Percentiles rank a stretch among this genome's conserved stretches.
These are phyloP conservation scores for Nipponacmea schrenckii DNA, from an alignment of 2,888 invertebrate species.

Conservation along the genomic window DNA sequence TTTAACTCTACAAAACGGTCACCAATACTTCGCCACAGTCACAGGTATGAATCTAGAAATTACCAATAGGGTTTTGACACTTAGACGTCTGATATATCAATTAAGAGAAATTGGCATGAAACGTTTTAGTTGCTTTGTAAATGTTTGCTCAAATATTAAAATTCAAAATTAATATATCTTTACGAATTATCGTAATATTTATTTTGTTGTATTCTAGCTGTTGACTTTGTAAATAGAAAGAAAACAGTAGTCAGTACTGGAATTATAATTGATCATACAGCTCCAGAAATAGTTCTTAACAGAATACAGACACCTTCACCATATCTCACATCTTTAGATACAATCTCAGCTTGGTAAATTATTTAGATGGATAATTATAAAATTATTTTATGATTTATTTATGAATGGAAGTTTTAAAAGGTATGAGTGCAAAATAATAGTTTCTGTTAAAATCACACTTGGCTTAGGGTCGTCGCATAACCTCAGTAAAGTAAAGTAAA, in stretches of 20 bases:
- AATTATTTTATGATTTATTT: too few species aligned
- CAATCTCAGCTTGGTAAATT: background rate
- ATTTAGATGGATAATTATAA: too few species aligned
- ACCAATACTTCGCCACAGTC: background rate
- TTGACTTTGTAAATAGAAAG: conserved; percentile 16
- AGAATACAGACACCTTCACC: conserved; percentile 1
- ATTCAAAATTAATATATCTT: background rate
- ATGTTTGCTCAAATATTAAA: too few species aligned
- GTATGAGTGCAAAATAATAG: too few species aligned
- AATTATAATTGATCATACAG: conserved; percentile 4
- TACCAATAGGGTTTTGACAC: background rate
- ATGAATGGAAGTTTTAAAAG: too few species aligned
- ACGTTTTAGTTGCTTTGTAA: too few species aligned
- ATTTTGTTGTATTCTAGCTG: conserved; percentile 5
- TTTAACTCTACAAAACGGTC: background rate
- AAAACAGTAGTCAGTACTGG: conserved; percentile 15
- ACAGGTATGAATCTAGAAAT: background rate
- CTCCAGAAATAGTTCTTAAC: background rate
- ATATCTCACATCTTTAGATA: conserved; percentile 10
- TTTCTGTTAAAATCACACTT: too few species aligned
- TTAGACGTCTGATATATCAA: too few species aligned
- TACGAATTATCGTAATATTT: background rate
- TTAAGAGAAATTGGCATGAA: too few species aligned
- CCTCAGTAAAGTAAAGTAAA: too few species aligned
- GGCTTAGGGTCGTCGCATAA: too few species aligned